Conservation (phyloP, 1,140 invertebrate genomes). For the Dreissena rostriformis region DNA sequence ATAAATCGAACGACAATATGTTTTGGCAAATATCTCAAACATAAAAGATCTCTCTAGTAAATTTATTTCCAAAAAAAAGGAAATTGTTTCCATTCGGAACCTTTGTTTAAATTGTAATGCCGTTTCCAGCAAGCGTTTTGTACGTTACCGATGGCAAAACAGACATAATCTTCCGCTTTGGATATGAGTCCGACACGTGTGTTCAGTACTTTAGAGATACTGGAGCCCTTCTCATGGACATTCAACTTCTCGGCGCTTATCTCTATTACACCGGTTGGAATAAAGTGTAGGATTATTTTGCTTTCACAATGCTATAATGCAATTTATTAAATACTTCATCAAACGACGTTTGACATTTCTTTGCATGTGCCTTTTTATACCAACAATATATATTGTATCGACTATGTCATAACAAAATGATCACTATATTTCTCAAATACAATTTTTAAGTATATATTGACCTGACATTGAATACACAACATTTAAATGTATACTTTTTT, state of each 20-base stretch:
- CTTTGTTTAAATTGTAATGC: neutral
- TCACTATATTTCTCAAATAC: too few species aligned
- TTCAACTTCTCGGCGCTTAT: slow-evolving; percentile 31
- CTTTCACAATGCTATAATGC: too few species aligned
- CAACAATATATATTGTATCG: neutral
- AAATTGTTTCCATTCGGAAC: neutral
- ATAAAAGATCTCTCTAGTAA: too few species aligned
- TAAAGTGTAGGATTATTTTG: slow-evolving; percentile 11
- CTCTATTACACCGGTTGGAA: slow-evolving; percentile 50
- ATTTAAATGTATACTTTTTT: too few species aligned
- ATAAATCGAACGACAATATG: too few species aligned
- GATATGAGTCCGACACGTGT: neutral
- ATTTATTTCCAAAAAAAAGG: too few species aligned
- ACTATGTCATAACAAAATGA: too few species aligned
- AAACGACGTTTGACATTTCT: neutral
- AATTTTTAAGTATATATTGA: neutral
- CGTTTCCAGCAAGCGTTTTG: slow-evolving; percentile 10
- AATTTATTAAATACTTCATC: neutral
- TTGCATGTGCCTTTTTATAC: neutral
- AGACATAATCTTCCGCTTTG: slow-evolving; percentile 14
- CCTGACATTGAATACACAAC: too few species aligned
- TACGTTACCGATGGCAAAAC: slow-evolving; percentile 27
- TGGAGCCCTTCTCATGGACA: slow-evolving; percentile 34
- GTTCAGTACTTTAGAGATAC: neutral
- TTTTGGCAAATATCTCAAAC: too few species aligned